These are phyloP conservation scores for Megaptera novaeangliae DNA, from an alignment of 2,113 vertebrate species.

Conservation along the genomic window DNA sequence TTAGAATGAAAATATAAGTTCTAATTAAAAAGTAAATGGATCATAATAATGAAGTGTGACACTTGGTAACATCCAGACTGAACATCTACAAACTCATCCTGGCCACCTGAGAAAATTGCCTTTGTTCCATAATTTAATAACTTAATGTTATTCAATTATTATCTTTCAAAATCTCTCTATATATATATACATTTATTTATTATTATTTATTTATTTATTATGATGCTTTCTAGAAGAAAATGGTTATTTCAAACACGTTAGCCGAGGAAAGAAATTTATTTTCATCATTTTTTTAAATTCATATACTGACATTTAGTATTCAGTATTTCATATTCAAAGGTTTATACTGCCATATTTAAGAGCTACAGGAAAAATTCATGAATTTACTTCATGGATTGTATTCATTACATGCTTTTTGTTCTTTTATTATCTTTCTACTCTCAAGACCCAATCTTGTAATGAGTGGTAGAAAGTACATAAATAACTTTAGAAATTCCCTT, in stretches of 20 bases:
- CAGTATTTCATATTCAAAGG: background rate
- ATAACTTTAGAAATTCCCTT: conserved; percentile 20
- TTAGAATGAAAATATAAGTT: background rate
- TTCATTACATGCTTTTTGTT: background rate
- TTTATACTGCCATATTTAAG: background rate
- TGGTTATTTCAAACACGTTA: background rate
- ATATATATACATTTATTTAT: background rate
- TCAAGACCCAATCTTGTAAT: background rate
- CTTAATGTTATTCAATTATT: background rate
- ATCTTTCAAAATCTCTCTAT: background rate
- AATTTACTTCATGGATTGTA: background rate
- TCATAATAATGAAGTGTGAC: background rate
- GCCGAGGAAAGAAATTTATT: background rate
- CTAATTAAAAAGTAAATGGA: background rate
- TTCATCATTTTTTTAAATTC: background rate
- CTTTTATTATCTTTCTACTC: background rate
- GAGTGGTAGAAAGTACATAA: background rate
- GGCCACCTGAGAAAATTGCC: background rate
- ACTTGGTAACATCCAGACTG: background rate
- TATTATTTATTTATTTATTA: background rate
- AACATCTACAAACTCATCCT: background rate
- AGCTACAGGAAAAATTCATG: background rate
- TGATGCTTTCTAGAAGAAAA: background rate
- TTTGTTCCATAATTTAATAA: background rate
- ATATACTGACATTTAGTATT: background rate